Evolutionary conservation across 2,797 vertebrate species (phyloP), one percentile per base, ranked within the genome.

Genomic region (Arnoldichthys spilopterus): DNA sequence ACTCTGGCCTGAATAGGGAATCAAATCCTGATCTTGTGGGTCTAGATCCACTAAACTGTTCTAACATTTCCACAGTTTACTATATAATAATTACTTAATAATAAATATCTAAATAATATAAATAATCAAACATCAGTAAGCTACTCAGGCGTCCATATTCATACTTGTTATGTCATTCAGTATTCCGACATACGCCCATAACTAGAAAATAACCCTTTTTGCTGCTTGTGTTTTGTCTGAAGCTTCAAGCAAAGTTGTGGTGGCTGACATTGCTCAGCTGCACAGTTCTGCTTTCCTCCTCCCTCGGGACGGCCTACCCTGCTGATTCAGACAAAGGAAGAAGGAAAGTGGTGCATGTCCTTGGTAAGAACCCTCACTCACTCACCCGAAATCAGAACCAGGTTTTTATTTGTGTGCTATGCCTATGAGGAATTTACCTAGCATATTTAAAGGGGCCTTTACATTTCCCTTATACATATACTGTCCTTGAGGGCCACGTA

Each of bases 301-400:
- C 91, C 56, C 79, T 83, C 0, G 87, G 84, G 80, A 87, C 69
- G 0, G 84, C 88, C 2, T 82, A 87, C 68, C 80, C 86, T 18
- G 72, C 84, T 1, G 92, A 88, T 49, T 76, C 78, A 28, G 92
- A 94, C 68, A 94, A 94, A 43, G 94, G 94, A 67, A 88, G 92
- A 77, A 97, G 94, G 84, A 96, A 95, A 85, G 94, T 97, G 69
- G 95, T 98, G 16, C 96, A 98, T 0, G 97, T 98, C 63, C 93
- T 97, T 1, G 96, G 97, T 98, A 91, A 93, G 94, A 20, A 53
- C 49, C 49, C 18, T 53, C 18, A n/a, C 18, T n/a, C 49, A 53
- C 20, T 53, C 49, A 53, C 49, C 37, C 7, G 7, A 40, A 40
- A 40, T 40, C 37, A 20, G 16, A 20, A 53, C 20, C 20, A n/a